Evolutionary conservation across 2,888 invertebrate genomes (phyloP).

Genomic region (Rhamnusium bicolor): DNA sequence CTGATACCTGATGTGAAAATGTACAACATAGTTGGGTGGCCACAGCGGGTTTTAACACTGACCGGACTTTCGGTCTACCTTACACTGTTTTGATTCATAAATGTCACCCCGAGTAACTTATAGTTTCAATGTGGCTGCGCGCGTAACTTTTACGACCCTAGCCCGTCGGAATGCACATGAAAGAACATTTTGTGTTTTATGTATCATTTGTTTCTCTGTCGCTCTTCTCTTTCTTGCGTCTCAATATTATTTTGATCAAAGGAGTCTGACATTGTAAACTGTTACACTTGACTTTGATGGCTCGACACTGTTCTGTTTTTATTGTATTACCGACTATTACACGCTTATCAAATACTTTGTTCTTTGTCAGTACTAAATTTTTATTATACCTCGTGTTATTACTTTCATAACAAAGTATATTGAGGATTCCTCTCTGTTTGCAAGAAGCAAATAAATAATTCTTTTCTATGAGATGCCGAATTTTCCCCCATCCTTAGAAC

Average conservation of each 20-base stretch:
- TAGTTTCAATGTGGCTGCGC: conserved; percentile 66
- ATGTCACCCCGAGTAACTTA: conserved; percentile 67
- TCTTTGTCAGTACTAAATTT: conserved; percentile 19
- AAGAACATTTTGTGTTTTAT: conserved; percentile 67
- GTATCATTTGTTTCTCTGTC: conserved; percentile 49
- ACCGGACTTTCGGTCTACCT: conserved; percentile 23
- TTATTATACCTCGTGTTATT: conserved; percentile 10
- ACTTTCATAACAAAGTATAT: conserved; percentile 27
- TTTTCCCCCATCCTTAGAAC: background rate
- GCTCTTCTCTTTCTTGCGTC: conserved; percentile 3
- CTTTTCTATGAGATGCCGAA: conserved; percentile 6
- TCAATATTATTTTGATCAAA: conserved; percentile 39
- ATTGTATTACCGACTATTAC: conserved; percentile 31
- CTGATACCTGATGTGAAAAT: conserved; percentile 9
- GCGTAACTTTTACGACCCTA: conserved; percentile 64
- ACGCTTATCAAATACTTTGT: conserved; percentile 34
- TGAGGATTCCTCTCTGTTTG: conserved; percentile 5
- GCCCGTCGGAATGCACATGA: conserved; percentile 64
- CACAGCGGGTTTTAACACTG: background rate
- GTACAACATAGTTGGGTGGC: conserved; percentile 15
- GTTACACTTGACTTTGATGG: conserved; percentile 40
- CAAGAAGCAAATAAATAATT: conserved; percentile 13
- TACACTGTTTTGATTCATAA: conserved; percentile 63
- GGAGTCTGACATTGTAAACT: conserved; percentile 38
- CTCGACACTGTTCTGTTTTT: conserved; percentile 22